Base-by-base conservation (phyloP, 2,797 vertebrate species). In the Labeo calbasu region DNA sequence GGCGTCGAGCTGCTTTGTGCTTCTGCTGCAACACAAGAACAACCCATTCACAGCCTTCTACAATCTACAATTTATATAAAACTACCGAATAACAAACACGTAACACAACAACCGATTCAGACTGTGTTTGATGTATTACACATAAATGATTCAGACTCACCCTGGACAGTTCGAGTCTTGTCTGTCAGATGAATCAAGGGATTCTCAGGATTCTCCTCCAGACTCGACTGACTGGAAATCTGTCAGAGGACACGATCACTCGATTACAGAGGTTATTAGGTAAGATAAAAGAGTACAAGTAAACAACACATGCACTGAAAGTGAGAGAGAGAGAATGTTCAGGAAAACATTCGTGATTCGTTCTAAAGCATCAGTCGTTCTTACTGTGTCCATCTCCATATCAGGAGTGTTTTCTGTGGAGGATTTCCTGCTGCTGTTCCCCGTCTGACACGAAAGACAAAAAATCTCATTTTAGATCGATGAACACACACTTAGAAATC, bases 161-260 rank as follows among this genome's bases (percentile, higher is more conserved):
- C 21, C 4, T 28, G 48, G 3, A 83, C 25, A n/a, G 28, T 2
- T 5, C 66, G 15, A 76, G 81, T 87, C 8, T 9, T 72, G 43
- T 89, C 88, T 0, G 50, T 0, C 5, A 21, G 0, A 46, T 57
- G 61, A 51, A 51, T 21, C 21, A 11, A 57, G 8, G 17, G 57
- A 4, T 21, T 21, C 2, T 83, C 85, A 23, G 2, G 0, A 32
- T 79, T 82, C 43, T 93, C 93, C 12, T 96, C 95, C 5, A 88
- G 46, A 88, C 94, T 94, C 0, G 91, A 93, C 19, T 88, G 89
- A 82, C 91, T 93, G 0, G 88, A 93, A 46, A 85, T 79, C 96
- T 98, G 87, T 0, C 69, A 65, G 86, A 14, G 7, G 83, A 69
- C 46, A 13, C 51, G 23, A 84, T 13, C 4, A 40, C 48, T 32